Percentiles rank a stretch among this genome's conserved stretches.
phyloP scores from a whole-genome alignment of 2,888 invertebrate species.

The Octodonta nipae region DNA sequence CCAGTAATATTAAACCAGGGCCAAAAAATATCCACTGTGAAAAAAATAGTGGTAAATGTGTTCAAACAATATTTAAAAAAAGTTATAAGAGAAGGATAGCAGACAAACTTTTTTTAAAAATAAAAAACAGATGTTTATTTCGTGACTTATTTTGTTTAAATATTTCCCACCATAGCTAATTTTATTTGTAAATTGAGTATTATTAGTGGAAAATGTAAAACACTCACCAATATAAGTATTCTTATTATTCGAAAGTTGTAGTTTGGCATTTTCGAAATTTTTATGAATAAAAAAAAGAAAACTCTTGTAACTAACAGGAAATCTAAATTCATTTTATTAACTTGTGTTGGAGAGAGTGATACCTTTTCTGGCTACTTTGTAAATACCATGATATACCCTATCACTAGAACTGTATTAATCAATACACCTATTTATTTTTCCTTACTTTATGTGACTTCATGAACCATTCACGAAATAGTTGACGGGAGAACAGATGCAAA shows the following conservation, averaged over 20 bases:
- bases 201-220: not conserved
- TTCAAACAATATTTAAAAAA: not conserved
- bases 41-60: not conserved
- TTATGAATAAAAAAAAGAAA: no score
- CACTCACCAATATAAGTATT: no score
- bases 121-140: no score
- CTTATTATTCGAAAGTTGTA: no score
- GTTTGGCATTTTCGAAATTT: no score
- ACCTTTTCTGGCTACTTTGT: not conserved
- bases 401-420: conserved; percentile 1
- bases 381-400: not conserved
- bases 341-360: no score
- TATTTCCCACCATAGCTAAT: not conserved
- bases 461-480: conserved; percentile 1
- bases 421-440: conserved; percentile 2
- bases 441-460: not conserved
- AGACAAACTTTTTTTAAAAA: no score
- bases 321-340: no score
- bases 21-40: conserved; percentile 2
- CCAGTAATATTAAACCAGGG: not conserved
- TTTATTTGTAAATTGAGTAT: not conserved
- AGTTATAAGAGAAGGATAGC: no score
- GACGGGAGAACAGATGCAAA: not conserved
- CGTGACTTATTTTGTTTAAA: not conserved
- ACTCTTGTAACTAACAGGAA: no score